A percentile compares a stretch with the other conserved stretches of the same genome.
Evolutionary conservation across 2,797 vertebrate genomes (phyloP).

Genomic region (Chlorospingus semifuscus): DNA sequence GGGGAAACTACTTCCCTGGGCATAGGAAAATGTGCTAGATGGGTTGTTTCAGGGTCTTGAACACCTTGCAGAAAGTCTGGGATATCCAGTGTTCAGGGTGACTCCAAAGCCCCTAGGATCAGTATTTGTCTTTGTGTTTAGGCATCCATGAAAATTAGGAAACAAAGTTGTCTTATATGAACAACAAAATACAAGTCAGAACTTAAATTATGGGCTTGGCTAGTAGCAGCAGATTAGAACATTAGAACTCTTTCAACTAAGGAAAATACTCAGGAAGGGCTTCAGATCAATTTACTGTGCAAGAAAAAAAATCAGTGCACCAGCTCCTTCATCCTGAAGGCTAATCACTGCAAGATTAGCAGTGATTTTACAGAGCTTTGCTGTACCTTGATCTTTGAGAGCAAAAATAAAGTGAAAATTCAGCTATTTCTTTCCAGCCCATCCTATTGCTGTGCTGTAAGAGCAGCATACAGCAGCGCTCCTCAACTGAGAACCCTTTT

Average conservation of each 20-base stretch:
- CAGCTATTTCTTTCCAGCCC: not conserved
- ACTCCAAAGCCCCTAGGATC: not conserved
- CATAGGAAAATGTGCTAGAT: accelerated
- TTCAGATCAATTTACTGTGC: not conserved
- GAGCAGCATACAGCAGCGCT: accelerated
- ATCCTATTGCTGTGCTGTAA: accelerated
- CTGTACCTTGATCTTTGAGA: not conserved
- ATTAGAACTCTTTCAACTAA: not conserved
- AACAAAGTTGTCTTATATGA: accelerated
- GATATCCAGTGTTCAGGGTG: accelerated
- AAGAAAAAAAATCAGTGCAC: not conserved
- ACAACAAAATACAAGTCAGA: not conserved
- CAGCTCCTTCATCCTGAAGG: not conserved
- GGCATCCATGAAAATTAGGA: not conserved
- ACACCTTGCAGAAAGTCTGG: not conserved
- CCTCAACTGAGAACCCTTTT: not conserved
- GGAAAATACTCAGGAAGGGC: not conserved
- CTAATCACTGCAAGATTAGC: not conserved
- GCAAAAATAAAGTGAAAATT: not conserved
- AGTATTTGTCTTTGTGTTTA: not conserved
- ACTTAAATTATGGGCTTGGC: not conserved
- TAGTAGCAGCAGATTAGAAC: not conserved
- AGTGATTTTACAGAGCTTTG: not conserved
- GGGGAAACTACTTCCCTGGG: not conserved
- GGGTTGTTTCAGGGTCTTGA: not conserved